Evolutionary conservation across 35 echinoderm and acorn worm genomes (phyloP).

Genomic region (Apostichopus californicus): DNA sequence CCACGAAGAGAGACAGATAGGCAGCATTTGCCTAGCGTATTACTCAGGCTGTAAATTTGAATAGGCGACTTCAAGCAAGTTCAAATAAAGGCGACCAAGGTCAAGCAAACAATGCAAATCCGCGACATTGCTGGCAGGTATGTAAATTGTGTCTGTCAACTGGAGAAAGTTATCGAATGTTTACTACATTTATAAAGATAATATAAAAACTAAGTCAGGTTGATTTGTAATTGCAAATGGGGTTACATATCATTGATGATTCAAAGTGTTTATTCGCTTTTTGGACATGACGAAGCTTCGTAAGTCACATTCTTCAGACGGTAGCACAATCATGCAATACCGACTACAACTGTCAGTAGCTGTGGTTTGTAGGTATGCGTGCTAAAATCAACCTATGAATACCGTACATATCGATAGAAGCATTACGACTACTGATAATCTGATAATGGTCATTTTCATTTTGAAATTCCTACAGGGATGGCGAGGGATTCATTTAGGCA

Average conservation of each 20-base stretch:
- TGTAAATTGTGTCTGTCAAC: neutral
- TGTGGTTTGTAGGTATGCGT: too few relatives aligned
- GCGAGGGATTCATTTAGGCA: too few relatives aligned
- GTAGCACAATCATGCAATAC: neutral
- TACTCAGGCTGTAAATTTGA: neutral
- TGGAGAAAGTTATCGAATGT: neutral
- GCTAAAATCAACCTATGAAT: too few relatives aligned
- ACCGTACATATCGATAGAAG: too few relatives aligned
- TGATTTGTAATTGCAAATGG: neutral
- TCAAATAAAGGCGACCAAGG: conserved; percentile 35
- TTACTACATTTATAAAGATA: neutral
- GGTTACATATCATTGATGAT: neutral
- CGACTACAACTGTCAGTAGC: too few relatives aligned
- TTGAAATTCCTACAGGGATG: too few relatives aligned
- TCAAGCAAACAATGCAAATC: neutral
- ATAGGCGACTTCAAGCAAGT: conserved; percentile 33
- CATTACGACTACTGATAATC: too few relatives aligned
- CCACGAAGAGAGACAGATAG: neutral
- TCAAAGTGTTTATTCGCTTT: neutral
- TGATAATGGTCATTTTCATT: too few relatives aligned
- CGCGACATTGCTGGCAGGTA: conserved; percentile 11
- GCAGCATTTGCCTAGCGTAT: neutral
- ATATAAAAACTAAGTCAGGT: neutral
- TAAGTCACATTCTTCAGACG: neutral
- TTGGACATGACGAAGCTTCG: neutral